phyloP scores from a whole-genome alignment of 2,797 vertebrate genomes.

The Cephalopachus bancanus region DNA sequence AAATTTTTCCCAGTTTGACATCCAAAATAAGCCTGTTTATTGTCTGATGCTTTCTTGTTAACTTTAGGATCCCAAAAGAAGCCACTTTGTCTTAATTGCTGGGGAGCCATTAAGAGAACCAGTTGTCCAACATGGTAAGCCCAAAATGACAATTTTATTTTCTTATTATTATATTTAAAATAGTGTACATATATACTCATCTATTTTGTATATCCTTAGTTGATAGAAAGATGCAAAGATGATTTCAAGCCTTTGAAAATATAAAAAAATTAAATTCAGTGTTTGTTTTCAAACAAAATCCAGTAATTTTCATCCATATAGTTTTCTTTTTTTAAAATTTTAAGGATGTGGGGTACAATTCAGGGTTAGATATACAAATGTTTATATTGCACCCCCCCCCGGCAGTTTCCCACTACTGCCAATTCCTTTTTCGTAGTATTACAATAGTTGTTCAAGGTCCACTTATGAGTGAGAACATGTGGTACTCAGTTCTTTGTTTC shows the following conservation, averaged over 20 bases:
- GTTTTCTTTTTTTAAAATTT: neutral
- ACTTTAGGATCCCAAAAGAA: constrained; percentile 87
- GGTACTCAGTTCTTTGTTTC: too few relatives aligned
- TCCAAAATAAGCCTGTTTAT: constrained; percentile 56
- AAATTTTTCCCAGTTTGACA: constrained; percentile 24
- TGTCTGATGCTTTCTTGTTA: constrained; percentile 51
- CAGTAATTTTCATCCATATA: neutral
- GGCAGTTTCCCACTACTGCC: too few relatives aligned
- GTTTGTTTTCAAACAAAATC: neutral
- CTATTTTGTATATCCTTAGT: neutral
- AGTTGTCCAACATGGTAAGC: constrained; percentile 88
- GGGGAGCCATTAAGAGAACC: constrained; percentile 90
- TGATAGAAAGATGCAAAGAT: neutral
- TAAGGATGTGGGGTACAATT: too few relatives aligned
- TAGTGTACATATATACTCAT: neutral
- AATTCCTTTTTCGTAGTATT: too few relatives aligned
- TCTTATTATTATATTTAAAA: constrained; percentile 14
- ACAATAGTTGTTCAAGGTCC: too few relatives aligned
- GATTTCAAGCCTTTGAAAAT: neutral
- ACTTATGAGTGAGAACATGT: too few relatives aligned
- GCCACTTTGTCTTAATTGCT: constrained; percentile 91
- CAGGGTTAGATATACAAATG: too few relatives aligned
- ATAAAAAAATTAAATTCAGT: neutral
- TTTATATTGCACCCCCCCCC: too few relatives aligned
- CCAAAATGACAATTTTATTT: neutral